These are phyloP conservation scores for Monarcha castaneiventris DNA, from an alignment of 2,113 vertebrate genomes.

Conservation along the genomic window DNA sequence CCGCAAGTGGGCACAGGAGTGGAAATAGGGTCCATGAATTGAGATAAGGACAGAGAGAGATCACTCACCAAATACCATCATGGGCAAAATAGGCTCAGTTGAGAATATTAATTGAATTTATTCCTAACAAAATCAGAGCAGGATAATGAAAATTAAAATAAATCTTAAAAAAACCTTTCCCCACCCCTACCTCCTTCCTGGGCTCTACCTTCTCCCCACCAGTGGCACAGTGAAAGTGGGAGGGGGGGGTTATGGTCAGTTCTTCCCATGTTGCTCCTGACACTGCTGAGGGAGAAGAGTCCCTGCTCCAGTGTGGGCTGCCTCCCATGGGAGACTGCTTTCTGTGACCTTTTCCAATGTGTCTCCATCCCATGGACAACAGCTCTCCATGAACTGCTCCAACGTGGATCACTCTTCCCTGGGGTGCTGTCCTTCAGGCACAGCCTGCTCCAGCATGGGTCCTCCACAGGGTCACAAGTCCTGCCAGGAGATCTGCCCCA, in stretches of 20 bases:
- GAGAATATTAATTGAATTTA: not conserved
- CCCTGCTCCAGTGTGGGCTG: not conserved
- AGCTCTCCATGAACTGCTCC: not conserved
- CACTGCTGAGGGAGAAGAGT: not conserved
- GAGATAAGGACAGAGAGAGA: not conserved
- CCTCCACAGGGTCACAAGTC: not conserved
- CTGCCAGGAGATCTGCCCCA: not conserved
- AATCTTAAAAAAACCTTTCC: not conserved
- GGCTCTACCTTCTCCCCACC: not conserved
- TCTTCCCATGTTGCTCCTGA: not conserved
- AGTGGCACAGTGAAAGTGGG: no score
- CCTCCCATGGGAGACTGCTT: no score
- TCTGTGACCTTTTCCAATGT: accelerated
- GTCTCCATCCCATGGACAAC: not conserved
- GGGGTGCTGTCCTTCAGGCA: no score
- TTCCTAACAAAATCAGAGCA: not conserved
- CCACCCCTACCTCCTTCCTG: not conserved
- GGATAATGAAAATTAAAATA: not conserved
- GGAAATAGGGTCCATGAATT: not conserved
- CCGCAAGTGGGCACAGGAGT: not conserved
- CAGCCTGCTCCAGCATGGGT: not conserved
- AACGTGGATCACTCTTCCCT: accelerated
- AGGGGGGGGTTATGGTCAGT: not conserved
- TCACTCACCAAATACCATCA: not conserved
- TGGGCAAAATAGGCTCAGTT: not conserved